Evolutionary conservation across 2,113 vertebrate species (phyloP).

Genomic region (Archocentrus centrarchus): DNA sequence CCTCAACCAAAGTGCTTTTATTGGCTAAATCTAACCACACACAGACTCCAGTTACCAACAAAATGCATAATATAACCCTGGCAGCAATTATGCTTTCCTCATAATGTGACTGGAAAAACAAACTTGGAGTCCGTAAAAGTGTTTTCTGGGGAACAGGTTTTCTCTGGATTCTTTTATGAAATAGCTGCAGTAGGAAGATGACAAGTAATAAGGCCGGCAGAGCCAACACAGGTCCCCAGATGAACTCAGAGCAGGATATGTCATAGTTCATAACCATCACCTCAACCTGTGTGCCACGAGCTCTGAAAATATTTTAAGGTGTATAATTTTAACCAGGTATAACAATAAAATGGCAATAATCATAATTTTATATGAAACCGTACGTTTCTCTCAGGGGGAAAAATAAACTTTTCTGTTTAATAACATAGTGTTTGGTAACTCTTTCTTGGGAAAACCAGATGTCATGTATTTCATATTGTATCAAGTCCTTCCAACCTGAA

Average conservation of each 20-base stretch:
- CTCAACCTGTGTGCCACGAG: not conserved
- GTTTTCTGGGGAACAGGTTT: not conserved
- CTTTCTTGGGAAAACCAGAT: not conserved
- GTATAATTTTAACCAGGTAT: accelerated
- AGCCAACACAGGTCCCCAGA: not conserved
- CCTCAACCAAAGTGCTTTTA: not conserved
- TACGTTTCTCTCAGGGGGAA: accelerated
- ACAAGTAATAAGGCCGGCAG: not conserved
- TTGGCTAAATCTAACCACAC: not conserved
- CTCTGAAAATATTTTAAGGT: not conserved
- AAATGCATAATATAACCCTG: not conserved
- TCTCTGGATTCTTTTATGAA: not conserved
- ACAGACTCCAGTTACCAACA: not conserved
- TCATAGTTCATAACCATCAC: constrained; percentile 3
- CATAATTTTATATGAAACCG: not conserved
- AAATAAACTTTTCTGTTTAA: not conserved
- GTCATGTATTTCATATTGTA: not conserved
- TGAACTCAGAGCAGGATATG: not conserved
- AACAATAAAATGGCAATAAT: not conserved
- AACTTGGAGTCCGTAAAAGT: not conserved
- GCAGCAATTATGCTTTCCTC: not conserved
- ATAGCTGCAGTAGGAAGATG: not conserved
- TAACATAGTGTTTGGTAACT: not conserved
- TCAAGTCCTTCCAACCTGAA: not conserved
- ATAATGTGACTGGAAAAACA: not conserved